A percentile compares a stretch with the other conserved stretches of the same genome.
These are phyloP conservation scores for Danaus plexippus DNA, from an alignment of 1,140 invertebrate genomes.

Conservation along the genomic window DNA sequence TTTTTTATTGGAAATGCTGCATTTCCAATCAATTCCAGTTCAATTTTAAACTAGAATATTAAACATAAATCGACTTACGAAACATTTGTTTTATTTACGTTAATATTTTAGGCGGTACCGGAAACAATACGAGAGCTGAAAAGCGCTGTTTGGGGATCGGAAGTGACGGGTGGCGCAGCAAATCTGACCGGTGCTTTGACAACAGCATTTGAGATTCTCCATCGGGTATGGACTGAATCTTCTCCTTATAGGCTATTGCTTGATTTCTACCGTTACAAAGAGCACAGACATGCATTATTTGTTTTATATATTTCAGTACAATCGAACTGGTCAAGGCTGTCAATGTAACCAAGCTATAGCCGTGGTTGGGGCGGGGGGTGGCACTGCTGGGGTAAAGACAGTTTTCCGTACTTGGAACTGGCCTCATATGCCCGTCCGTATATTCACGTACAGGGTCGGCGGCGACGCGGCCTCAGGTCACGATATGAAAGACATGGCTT, in stretches of 20 bases:
- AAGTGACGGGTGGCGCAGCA: conserved; percentile 76
- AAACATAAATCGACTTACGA: not conserved
- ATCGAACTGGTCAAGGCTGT: conserved; percentile 84
- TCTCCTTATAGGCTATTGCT: too few relatives aligned
- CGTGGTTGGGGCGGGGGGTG: conserved; percentile 93
- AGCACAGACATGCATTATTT: not conserved
- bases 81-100: conserved; percentile 4
- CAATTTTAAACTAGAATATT: too few relatives aligned
- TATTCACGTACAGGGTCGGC: conserved; percentile 97
- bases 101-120: conserved; percentile 79
- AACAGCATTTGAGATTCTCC: conserved; percentile 92
- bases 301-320: conserved; percentile 73
- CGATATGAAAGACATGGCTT: conserved; percentile 91
- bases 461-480: conserved; percentile 86
- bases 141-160: conserved; percentile 77
- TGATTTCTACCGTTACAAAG: too few relatives aligned
- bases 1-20: too few relatives aligned
- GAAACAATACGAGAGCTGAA: conserved; percentile 90
- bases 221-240: conserved; percentile 76
- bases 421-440: conserved; percentile 90
- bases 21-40: too few relatives aligned
- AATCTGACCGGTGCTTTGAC: conserved; percentile 94
- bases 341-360: conserved; percentile 99
- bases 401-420: conserved; percentile 90
- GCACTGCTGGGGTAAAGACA: conserved; percentile 79